Percentiles rank a stretch among this genome's conserved stretches.
These are phyloP conservation scores for Drosophila siamana DNA, from an alignment of 2,888 invertebrate species.

Conservation along the genomic window DNA sequence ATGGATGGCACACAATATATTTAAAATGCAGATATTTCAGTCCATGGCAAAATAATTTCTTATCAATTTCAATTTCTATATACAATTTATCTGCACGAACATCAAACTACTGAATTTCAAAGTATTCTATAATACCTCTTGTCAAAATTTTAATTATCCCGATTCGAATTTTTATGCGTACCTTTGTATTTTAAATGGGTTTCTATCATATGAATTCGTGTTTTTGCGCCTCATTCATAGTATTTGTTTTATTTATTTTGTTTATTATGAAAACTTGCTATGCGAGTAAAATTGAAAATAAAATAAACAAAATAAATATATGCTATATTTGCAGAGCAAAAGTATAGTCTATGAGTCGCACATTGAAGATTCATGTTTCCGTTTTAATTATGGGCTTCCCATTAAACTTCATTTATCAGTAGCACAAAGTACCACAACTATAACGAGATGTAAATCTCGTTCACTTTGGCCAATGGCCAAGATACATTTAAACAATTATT, in stretches of 20 bases:
- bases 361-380: constrained; percentile 6
- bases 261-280: neutral
- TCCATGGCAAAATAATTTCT: too few species aligned
- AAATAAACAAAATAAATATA: constrained; percentile 18
- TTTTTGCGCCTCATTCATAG: neutral
- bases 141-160: neutral
- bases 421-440: constrained; percentile 4
- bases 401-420: constrained; percentile 42
- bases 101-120: neutral
- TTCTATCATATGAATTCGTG: neutral
- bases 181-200: neutral
- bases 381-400: neutral
- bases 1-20: too few species aligned
- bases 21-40: too few species aligned
- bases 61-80: too few species aligned
- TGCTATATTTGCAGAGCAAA: neutral
- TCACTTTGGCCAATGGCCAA: constrained; percentile 38
- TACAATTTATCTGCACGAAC: neutral
- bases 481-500: constrained; percentile 17
- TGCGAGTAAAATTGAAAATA: neutral
- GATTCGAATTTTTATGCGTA: neutral
- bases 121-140: neutral
- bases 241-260: constrained; percentile 1
- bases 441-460: constrained; percentile 6
- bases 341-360: neutral